Base-by-base conservation (phyloP, 2,888 invertebrate genomes). In the Coronaproctus castanopsis region DNA sequence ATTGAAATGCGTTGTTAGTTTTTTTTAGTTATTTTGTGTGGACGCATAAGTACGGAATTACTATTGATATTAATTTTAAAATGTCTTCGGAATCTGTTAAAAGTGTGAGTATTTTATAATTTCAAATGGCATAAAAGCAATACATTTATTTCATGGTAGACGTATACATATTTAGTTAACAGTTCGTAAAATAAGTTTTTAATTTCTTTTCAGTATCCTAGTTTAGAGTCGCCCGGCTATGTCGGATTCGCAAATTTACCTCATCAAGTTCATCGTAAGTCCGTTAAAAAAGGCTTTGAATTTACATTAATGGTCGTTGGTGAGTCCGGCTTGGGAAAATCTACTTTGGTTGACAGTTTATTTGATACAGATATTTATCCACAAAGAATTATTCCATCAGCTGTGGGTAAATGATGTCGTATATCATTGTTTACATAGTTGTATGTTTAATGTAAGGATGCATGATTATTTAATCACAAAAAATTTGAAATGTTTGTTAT, bases 301-400 rank as follows among this genome's bases (percentile, higher is more conserved):
- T 96, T 96, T 71, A 95, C 95, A 0, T 75, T 96, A 14, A 95
- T 96, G 95, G 93, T 96, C 59, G 93, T 90, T 8, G 90, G 91
- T 49, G 80, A 82, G 71, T 87, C 88, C 69, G 92, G 95, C 0
- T 75, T 95, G 50, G 96, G 96, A 48, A 96, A 96, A 75, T 93
- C 93, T 0, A 96, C 96, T 0, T 76, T 96, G 55, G 91, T 96
- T 56, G 95, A 95, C 73, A 92, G 92, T 63, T 76, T 96, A 60
- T 96, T 96, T 72, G 76, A 93, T 61, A 93, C 92, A 51, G 95
- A 96, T 72, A 77, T 96, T 61, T 96, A 96, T 73, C 91, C 92
- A 48, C 93, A 95, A 74, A 78, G 93, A 71, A 80, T 87, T 56
- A 83, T 91, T 67, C 87, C 88, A 57, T 86, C 86, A 74, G 90